phyloP scores from a whole-genome alignment of 2,888 invertebrate species.

The Caenorhabditis imperialis region DNA sequence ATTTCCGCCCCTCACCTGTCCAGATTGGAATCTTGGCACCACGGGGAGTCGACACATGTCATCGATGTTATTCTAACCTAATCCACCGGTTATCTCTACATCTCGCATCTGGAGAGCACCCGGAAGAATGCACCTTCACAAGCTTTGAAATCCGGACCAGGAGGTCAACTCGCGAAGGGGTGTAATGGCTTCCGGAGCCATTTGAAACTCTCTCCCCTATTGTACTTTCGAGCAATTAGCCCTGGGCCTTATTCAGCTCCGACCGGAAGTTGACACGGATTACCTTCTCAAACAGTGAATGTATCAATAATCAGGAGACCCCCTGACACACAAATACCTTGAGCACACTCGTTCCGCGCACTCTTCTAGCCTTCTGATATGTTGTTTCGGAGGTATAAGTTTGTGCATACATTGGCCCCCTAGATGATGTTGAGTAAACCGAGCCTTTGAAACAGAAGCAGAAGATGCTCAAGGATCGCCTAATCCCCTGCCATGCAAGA shows the following conservation, averaged over 20 bases:
- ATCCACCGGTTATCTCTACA: constrained; percentile 2
- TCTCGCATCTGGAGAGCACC: constrained; percentile 13
- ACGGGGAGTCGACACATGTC: constrained; percentile 10
- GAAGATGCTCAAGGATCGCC: constrained; percentile 3
- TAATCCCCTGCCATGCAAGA: constrained; percentile 36
- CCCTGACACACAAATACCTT: constrained; percentile 49
- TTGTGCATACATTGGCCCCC: constrained; percentile 46
- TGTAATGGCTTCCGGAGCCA: constrained; percentile 39
- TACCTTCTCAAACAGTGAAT: constrained; percentile 20
- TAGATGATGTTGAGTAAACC: too few species aligned
- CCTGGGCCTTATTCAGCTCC: constrained; percentile 16
- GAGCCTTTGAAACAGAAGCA: constrained; percentile 21
- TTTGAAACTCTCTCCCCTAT: constrained; percentile 37
- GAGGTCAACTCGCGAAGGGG: constrained; percentile 28
- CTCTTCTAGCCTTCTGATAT: constrained; percentile 33
- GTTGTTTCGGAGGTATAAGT: constrained; percentile 9
- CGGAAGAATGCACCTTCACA: not conserved
- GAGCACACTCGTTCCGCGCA: constrained; percentile 52
- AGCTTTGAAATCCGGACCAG: not conserved
- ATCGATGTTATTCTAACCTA: constrained; percentile 26
- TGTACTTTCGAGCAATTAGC: constrained; percentile 25
- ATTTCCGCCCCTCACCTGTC: constrained; percentile 41
- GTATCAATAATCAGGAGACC: constrained; percentile 41
- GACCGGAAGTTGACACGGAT: constrained; percentile 56
- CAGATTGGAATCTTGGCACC: constrained; percentile 21